These are phyloP conservation scores for Notothenia rossii DNA, from an alignment of 2,113 vertebrate species.

Conservation along the genomic window DNA sequence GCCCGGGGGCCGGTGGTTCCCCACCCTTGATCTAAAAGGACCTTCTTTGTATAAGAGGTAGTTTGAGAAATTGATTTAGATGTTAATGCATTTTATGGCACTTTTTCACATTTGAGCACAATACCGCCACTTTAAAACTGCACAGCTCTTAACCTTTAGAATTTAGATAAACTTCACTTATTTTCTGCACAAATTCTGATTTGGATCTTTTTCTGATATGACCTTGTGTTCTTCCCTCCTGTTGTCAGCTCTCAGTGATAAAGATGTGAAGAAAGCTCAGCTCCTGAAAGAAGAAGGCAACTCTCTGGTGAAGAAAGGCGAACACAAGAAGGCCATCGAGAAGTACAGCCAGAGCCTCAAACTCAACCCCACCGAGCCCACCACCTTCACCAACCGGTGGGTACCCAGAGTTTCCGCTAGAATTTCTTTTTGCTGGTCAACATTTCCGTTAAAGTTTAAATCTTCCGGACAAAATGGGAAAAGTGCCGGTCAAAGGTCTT, in stretches of 20 bases:
- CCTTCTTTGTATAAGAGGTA: too few relatives aligned
- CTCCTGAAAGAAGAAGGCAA: slow-evolving; percentile 93
- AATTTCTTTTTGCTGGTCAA: too few relatives aligned
- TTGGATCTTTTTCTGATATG: background rate
- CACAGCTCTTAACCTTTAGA: too few relatives aligned
- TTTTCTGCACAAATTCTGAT: background rate
- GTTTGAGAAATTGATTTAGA: background rate
- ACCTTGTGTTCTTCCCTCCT: background rate
- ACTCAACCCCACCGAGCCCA: slow-evolving; percentile 84
- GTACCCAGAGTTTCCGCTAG: background rate
- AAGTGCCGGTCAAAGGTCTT: too few relatives aligned
- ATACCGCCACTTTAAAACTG: too few relatives aligned
- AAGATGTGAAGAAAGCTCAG: slow-evolving; percentile 82
- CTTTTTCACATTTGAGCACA: too few relatives aligned
- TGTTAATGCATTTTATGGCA: background rate
- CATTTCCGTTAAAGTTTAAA: too few relatives aligned
- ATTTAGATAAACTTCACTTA: too few relatives aligned
- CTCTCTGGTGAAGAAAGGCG: slow-evolving; percentile 91
- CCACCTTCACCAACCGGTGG: slow-evolving; percentile 95
- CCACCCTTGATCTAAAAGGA: background rate
- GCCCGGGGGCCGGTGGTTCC: too few relatives aligned
- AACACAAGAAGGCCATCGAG: slow-evolving; percentile 90
- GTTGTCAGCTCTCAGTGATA: slow-evolving; percentile 62
- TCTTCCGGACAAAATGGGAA: too few relatives aligned
- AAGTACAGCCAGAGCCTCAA: slow-evolving; percentile 93